Conservation (phyloP, 2,888 invertebrate genomes). For the Ornithoptera priamus region DNA sequence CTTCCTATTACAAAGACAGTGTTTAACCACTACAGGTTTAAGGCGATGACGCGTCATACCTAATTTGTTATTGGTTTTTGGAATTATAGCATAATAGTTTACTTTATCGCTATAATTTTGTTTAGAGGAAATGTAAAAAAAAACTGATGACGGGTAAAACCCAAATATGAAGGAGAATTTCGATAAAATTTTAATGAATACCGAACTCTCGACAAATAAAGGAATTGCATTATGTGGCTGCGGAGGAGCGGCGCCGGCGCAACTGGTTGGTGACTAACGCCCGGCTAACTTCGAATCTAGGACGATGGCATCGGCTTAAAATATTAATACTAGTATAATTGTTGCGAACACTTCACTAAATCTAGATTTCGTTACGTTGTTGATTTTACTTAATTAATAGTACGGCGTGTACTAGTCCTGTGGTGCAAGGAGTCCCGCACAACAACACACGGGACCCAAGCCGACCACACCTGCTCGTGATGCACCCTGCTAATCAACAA, state of each 20-base stretch:
- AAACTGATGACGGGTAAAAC: constrained; percentile 5
- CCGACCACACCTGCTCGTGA: too few relatives aligned
- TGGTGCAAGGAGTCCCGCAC: too few relatives aligned
- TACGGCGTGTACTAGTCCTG: too few relatives aligned
- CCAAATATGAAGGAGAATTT: neutral
- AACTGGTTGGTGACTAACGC: constrained; percentile 42
- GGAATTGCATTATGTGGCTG: constrained; percentile 16
- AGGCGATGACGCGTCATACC: too few relatives aligned
- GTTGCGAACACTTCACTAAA: neutral
- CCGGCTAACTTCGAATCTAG: constrained; percentile 33
- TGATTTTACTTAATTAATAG: neutral
- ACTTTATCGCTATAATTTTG: too few relatives aligned
- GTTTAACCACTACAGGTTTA: too few relatives aligned
- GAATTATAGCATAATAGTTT: too few relatives aligned
- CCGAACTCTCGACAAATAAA: neutral
- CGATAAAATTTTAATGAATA: constrained; percentile 3
- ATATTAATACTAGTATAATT: neutral
- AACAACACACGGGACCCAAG: too few relatives aligned
- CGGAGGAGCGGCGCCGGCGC: constrained; percentile 5
- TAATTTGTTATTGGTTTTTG: too few relatives aligned
- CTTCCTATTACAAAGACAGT: too few relatives aligned
- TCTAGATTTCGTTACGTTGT: neutral
- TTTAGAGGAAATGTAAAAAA: neutral
- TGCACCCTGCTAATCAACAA: too few relatives aligned
- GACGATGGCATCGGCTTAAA: constrained; percentile 28